Conservation (phyloP, 2,797 vertebrate genomes). For the Zalophus californianus region DNA sequence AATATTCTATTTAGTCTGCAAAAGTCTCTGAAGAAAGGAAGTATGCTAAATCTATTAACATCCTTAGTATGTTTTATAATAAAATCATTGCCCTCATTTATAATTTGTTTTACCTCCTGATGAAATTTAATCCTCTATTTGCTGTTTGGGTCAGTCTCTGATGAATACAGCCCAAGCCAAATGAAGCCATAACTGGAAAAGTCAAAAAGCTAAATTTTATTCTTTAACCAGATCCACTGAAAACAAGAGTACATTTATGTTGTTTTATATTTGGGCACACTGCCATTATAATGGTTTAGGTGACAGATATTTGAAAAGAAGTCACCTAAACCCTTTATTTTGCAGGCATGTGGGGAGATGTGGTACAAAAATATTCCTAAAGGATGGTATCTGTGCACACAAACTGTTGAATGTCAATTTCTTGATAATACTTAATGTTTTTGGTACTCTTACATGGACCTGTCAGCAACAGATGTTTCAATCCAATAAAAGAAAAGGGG, state of each 20-base stretch:
- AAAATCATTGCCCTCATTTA: neutral
- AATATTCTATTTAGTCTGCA: neutral
- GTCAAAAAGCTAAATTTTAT: neutral
- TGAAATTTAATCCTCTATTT: neutral
- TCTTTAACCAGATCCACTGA: neutral
- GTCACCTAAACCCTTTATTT: neutral
- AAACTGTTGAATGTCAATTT: neutral
- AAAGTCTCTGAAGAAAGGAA: conserved; percentile 3
- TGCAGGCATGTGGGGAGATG: accelerated
- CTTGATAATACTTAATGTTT: neutral
- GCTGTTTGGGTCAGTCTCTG: neutral
- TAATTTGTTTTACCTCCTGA: neutral
- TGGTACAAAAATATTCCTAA: neutral
- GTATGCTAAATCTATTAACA: neutral
- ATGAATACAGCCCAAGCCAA: neutral
- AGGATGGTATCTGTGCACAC: neutral
- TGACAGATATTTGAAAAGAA: neutral
- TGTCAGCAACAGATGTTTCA: conserved; percentile 56
- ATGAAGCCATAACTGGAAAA: neutral
- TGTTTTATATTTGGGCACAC: neutral
- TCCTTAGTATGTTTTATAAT: neutral
- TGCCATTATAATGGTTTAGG: neutral
- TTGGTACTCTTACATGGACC: neutral
- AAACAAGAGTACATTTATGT: neutral
- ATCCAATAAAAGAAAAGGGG: conserved; percentile 10